Evolutionary conservation across 2,113 vertebrate genomes (phyloP), one percentile per base, ranked within the genome.

Genomic region (Copsychus sechellarum): DNA sequence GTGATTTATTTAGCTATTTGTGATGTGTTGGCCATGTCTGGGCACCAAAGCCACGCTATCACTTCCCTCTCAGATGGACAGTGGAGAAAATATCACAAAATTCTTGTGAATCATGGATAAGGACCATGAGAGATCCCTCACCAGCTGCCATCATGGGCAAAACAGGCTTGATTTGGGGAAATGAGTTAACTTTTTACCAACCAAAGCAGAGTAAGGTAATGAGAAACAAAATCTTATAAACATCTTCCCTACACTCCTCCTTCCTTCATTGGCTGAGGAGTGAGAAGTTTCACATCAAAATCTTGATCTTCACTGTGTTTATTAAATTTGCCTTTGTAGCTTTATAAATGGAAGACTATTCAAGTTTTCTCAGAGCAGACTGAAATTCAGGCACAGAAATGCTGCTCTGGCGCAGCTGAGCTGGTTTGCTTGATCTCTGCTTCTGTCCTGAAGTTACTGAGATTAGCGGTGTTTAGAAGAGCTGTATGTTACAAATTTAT

Each of bases 271-370:
- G 2, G 7, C 20, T 33, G 33, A 51, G 58, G 26, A 64, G 22
- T 36, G 12, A 45, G 28, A 73, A 38, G 13, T 34, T 28, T 29
- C 29, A 50, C 1, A 5, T 54, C 53, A 50, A 92, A 86, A 96
- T 85, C 74, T 91, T 80, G 80, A 29, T 42, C 29, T 84, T 77
- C 43, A 40, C 40, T 70, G 21, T 92, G 14, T 89, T 71, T 95
- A 87, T 84, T 36, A n/a, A 72, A 74, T 82, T 93, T 18, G 17
- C 19, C 38, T 80, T 90, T 36, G 70, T 50, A 91, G 86, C 89
- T 96, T 81, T 88, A 48, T 86, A 79, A 23, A 62, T 60, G 45
- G 83, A 97, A 90, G 60, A 85, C 92, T 29, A 25, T 71, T 78
- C 29, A 21, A 94, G 48, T 66, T 86, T 67, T 40, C n/a, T 69